Evolutionary conservation across 2,113 vertebrate genomes (phyloP).

Genomic region (Leuciscus idus): DNA sequence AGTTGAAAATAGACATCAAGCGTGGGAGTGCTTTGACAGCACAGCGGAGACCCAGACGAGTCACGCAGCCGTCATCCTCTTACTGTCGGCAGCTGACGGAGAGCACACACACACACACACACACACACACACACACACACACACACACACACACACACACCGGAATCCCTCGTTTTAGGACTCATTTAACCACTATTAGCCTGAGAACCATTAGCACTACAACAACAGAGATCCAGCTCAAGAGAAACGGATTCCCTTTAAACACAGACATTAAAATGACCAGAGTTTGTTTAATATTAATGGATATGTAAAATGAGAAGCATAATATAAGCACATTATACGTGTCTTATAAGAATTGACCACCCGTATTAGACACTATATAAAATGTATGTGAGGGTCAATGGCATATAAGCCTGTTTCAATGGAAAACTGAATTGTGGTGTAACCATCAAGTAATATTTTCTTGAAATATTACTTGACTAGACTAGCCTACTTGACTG

Average conservation of each 20-base stretch:
- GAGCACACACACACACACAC: neutral
- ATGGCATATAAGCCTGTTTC: too few relatives aligned
- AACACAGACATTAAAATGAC: neutral
- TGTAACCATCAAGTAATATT: neutral
- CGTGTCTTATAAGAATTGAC: neutral
- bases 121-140: neutral
- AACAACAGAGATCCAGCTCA: neutral
- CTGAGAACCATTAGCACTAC: neutral
- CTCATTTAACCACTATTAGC: slow-evolving; percentile 2
- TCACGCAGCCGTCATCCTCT: slow-evolving; percentile 59
- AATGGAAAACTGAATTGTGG: too few relatives aligned
- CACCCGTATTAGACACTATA: neutral
- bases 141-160: neutral
- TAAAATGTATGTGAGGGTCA: neutral
- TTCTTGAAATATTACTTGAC: neutral
- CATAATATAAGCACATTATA: neutral
- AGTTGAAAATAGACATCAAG: slow-evolving; percentile 64
- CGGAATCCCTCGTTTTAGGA: neutral
- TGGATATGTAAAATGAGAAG: neutral
- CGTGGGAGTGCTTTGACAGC: slow-evolving; percentile 63
- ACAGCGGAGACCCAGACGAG: slow-evolving; percentile 57
- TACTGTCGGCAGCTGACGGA: slow-evolving; percentile 60
- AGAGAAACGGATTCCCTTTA: neutral
- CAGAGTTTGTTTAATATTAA: neutral
- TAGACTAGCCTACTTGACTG: too few relatives aligned